Percentiles rank a stretch among this genome's conserved stretches.
phyloP scores from a whole-genome alignment of 2,888 invertebrate genomes.

The Quadroppia sp. region DNA sequence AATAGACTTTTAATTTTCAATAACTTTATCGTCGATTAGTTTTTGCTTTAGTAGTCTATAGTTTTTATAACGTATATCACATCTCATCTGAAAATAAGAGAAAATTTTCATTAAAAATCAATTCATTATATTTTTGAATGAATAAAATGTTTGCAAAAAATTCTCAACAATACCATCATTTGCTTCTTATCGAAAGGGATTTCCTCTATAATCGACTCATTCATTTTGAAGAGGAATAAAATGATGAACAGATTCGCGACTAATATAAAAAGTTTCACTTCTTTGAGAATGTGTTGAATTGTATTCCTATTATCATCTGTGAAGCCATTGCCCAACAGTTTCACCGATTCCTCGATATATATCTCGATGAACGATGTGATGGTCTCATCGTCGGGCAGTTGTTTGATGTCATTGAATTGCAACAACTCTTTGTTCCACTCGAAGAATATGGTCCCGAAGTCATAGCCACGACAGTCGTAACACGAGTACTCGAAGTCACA shows the following conservation, averaged over 20 bases:
- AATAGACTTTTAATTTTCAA: too few species aligned
- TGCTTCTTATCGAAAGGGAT: not conserved
- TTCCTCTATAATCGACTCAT: not conserved
- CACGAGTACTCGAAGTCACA: slow-evolving; percentile 40
- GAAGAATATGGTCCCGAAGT: slow-evolving; percentile 2
- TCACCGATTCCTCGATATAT: not conserved
- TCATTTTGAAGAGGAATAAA: too few species aligned
- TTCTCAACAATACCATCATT: too few species aligned
- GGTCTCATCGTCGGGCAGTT: not conserved
- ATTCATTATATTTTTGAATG: too few species aligned
- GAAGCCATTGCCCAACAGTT: not conserved
- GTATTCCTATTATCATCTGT: not conserved
- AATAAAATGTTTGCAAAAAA: too few species aligned
- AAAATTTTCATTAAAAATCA: too few species aligned
- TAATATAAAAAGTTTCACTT: not conserved
- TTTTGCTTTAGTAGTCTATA: too few species aligned
- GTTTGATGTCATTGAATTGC: not conserved
- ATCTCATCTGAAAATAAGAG: too few species aligned
- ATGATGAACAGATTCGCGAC: not conserved
- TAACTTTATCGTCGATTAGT: too few species aligned
- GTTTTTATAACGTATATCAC: too few species aligned
- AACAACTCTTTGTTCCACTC: not conserved
- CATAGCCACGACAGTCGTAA: slow-evolving; percentile 32
- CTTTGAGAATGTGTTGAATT: not conserved
- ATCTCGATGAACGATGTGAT: not conserved